A percentile compares a stretch with the other conserved stretches of the same genome.
These are phyloP conservation scores for Sphenodon punctatus DNA, from an alignment of 2,797 vertebrate genomes.

Conservation along the genomic window DNA sequence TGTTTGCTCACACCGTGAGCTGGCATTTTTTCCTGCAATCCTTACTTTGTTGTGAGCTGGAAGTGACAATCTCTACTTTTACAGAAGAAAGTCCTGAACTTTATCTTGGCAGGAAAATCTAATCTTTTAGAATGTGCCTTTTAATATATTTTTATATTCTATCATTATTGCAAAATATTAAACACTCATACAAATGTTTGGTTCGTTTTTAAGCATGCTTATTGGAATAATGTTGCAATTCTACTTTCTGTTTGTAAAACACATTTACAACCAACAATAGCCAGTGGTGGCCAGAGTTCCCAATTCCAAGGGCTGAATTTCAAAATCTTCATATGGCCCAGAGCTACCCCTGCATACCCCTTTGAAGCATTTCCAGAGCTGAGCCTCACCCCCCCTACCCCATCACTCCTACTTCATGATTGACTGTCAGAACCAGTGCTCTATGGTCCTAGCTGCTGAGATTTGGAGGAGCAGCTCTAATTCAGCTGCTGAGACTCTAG, in stretches of 20 bases:
- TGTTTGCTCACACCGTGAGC: neutral
- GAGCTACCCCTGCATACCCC: too few species aligned
- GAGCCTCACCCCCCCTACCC: too few species aligned
- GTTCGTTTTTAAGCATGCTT: neutral
- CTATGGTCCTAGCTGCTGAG: too few species aligned
- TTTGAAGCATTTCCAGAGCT: too few species aligned
- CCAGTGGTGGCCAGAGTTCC: too few species aligned
- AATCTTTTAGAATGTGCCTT: too few species aligned
- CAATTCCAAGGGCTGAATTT: too few species aligned
- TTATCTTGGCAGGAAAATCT: neutral
- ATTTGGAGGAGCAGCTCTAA: too few species aligned
- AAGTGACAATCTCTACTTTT: neutral
- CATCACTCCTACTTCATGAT: too few species aligned
- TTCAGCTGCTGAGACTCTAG: too few species aligned
- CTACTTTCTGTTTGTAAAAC: neutral
- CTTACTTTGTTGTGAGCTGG: neutral
- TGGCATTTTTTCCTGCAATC: neutral
- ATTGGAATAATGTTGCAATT: neutral
- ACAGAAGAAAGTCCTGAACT: neutral
- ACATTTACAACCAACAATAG: neutral
- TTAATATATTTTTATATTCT: accelerated
- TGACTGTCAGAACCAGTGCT: too few species aligned
- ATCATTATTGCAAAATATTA: neutral
- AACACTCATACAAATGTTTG: neutral
- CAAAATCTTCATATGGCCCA: too few species aligned